Conservation (phyloP, 2,113 vertebrate genomes). For the Thunnus thynnus region DNA sequence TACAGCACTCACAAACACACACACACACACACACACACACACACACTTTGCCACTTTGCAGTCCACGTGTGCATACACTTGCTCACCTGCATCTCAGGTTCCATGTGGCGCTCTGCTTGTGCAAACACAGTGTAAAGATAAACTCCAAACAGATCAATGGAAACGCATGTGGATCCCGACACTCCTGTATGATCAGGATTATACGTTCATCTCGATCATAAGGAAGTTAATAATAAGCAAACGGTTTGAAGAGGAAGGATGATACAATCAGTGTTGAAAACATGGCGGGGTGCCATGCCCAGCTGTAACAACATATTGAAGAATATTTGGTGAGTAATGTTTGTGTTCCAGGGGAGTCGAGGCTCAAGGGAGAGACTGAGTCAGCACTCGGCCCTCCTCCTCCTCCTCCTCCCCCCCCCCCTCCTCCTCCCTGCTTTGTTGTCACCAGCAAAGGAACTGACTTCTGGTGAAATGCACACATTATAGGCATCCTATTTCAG, state of each 20-base stretch:
- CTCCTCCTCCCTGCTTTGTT: slow-evolving; percentile 11
- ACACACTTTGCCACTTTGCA: neutral
- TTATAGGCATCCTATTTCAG: slow-evolving; percentile 29
- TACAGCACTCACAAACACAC: slow-evolving; percentile 43
- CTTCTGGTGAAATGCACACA: slow-evolving; percentile 29
- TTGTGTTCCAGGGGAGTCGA: slow-evolving; percentile 46
- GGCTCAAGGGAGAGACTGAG: slow-evolving; percentile 56
- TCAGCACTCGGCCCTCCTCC: slow-evolving; percentile 48
- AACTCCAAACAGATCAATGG: slow-evolving; percentile 50
- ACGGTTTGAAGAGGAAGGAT: slow-evolving; percentile 13
- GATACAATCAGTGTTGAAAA: neutral
- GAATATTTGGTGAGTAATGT: slow-evolving; percentile 55
- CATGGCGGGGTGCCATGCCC: slow-evolving; percentile 15
- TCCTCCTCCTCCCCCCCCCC: neutral
- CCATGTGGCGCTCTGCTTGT: slow-evolving; percentile 27
- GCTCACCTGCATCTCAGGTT: slow-evolving; percentile 50
- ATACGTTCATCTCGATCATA: slow-evolving; percentile 7
- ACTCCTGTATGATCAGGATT: neutral
- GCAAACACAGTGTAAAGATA: slow-evolving; percentile 47
- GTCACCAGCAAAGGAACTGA: slow-evolving; percentile 28
- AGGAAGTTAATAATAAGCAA: slow-evolving; percentile 10
- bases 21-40: neutral
- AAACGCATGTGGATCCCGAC: neutral
- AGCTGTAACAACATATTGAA: slow-evolving; percentile 45
- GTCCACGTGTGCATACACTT: slow-evolving; percentile 7